phyloP scores from a whole-genome alignment of 2,113 vertebrate genomes.

The Eulemur macaco region DNA sequence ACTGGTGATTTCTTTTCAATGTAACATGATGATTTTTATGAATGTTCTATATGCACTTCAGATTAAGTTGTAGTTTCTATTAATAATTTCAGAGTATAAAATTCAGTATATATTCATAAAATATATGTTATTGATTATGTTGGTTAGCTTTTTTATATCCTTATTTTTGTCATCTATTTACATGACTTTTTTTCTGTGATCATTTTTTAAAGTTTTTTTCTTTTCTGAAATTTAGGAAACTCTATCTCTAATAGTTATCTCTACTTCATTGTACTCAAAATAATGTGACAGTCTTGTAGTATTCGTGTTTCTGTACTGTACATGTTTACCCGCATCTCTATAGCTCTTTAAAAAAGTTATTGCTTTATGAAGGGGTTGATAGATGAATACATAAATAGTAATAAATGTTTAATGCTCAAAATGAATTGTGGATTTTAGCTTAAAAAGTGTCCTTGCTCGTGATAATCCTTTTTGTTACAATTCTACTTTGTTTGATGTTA shows the following conservation, averaged over 20 bases:
- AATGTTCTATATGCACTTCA: background rate
- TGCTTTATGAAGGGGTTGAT: background rate
- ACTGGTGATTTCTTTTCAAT: background rate
- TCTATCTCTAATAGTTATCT: background rate
- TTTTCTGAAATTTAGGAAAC: background rate
- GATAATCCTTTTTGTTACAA: background rate
- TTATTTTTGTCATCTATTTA: background rate
- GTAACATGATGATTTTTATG: background rate
- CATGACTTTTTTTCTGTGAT: background rate
- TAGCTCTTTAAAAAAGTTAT: background rate
- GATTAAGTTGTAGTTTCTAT: background rate
- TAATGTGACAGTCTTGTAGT: background rate
- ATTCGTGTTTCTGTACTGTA: background rate
- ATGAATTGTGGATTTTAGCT: background rate
- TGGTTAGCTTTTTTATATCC: background rate
- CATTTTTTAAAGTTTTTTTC: background rate
- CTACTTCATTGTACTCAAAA: background rate
- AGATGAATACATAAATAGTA: background rate
- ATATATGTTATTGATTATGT: background rate
- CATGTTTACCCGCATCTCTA: background rate
- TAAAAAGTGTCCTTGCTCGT: background rate
- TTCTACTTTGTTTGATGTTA: background rate
- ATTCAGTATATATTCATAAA: background rate
- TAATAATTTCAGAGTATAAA: background rate
- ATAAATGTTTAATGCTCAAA: background rate